phyloP scores from a whole-genome alignment of 2,113 vertebrate genomes.

The Xiphophorus couchianus region DNA sequence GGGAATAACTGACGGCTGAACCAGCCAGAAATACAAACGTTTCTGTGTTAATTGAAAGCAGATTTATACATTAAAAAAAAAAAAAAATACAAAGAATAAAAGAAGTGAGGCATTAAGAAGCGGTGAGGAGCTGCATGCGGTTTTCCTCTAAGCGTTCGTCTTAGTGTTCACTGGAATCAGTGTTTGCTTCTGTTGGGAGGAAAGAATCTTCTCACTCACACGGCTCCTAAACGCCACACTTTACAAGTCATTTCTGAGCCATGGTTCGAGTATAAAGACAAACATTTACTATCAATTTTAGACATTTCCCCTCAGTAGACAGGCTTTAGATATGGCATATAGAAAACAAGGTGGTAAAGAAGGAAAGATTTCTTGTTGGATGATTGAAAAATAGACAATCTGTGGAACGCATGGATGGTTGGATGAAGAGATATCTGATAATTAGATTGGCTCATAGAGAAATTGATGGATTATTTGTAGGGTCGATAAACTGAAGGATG shows the following conservation, averaged over 20 bases:
- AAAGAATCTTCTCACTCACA: constrained; percentile 13
- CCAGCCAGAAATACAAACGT: constrained; percentile 57
- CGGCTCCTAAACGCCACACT: not conserved
- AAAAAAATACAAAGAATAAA: too few relatives aligned
- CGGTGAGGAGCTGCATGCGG: constrained; percentile 31
- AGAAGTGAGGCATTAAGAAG: constrained; percentile 26
- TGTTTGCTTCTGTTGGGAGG: constrained; percentile 52
- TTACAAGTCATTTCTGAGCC: not conserved
- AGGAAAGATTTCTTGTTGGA: not conserved
- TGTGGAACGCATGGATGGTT: too few relatives aligned
- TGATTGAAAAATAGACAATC: not conserved
- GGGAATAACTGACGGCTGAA: constrained; percentile 34
- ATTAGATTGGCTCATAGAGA: too few relatives aligned
- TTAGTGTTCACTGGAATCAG: constrained; percentile 73
- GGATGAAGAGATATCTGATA: too few relatives aligned
- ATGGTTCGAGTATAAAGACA: not conserved
- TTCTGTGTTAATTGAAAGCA: constrained; percentile 56
- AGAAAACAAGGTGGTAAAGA: not conserved
- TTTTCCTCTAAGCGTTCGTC: constrained; percentile 48
- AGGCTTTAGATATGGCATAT: not conserved
- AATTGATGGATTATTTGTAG: too few relatives aligned
- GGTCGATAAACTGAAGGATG: too few relatives aligned
- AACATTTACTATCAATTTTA: not conserved
- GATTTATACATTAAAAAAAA: constrained; percentile 39
- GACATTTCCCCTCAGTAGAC: not conserved